phyloP scores from a whole-genome alignment of 2,113 vertebrate genomes.

The Neoarius graeffei region DNA sequence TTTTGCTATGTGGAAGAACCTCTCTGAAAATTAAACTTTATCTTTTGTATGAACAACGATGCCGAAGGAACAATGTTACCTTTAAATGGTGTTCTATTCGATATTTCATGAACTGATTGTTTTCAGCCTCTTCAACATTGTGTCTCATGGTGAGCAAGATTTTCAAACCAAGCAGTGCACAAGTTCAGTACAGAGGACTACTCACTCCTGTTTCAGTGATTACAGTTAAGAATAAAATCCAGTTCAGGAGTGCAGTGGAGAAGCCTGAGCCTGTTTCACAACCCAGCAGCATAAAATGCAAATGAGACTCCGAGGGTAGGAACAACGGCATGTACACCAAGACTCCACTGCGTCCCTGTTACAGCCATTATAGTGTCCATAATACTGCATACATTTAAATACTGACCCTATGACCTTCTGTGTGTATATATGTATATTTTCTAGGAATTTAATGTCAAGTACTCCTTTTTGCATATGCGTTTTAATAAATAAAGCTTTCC shows the following conservation, averaged over 20 bases:
- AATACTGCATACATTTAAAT: constrained; percentile 1
- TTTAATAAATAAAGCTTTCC: constrained; percentile 73
- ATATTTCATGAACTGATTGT: background rate
- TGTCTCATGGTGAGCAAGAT: background rate
- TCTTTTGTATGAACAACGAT: constrained; percentile 51
- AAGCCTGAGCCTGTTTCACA: background rate
- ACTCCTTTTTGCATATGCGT: constrained; percentile 75
- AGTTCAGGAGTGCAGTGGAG: background rate
- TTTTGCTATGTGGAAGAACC: constrained; percentile 44
- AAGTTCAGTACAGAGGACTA: background rate
- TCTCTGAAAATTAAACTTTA: constrained; percentile 35
- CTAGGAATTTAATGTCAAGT: constrained; percentile 60
- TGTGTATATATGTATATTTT: constrained; percentile 72
- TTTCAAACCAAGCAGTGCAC: background rate
- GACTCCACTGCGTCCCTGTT: background rate
- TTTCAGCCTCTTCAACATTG: background rate
- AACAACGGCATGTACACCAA: background rate
- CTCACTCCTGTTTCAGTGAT: background rate
- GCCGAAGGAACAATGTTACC: constrained; percentile 15
- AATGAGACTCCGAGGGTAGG: background rate
- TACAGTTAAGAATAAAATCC: background rate
- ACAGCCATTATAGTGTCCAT: constrained; percentile 2
- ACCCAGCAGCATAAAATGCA: background rate
- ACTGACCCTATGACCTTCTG: constrained; percentile 26
- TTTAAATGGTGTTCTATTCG: background rate